Evolutionary conservation across 1,140 invertebrate species (phyloP).

Genomic region (Argopecten irradians): DNA sequence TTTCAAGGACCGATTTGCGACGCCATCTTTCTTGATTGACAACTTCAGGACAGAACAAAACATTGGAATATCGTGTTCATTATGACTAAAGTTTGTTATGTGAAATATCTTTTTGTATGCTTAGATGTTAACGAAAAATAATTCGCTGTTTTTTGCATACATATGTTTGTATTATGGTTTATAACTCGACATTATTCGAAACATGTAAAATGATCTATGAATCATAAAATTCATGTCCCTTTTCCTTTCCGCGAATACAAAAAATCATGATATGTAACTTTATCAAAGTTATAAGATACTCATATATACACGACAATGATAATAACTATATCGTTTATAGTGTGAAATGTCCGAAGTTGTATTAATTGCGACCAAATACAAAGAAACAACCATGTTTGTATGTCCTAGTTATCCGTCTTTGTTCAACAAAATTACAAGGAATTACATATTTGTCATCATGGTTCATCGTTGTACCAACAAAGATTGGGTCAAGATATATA

Average conservation of each 20-base stretch:
- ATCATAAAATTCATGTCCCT: neutral
- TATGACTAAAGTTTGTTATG: neutral
- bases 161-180: neutral
- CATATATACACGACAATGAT: too few relatives aligned
- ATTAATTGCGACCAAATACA: too few relatives aligned
- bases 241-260: neutral
- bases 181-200: neutral
- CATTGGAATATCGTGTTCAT: neutral
- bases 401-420: too few relatives aligned
- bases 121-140: neutral
- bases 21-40: slow-evolving; percentile 46
- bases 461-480: too few relatives aligned
- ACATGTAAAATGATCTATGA: neutral
- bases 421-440: too few relatives aligned
- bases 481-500: too few relatives aligned
- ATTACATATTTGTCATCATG: too few relatives aligned
- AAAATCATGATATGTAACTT: too few relatives aligned
- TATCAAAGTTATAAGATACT: too few relatives aligned
- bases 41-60: slow-evolving; percentile 33
- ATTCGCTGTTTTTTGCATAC: neutral
- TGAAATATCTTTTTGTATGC: neutral
- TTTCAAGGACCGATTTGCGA: slow-evolving; percentile 20
- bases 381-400: too few relatives aligned
- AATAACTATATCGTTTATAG: too few relatives aligned
- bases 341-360: too few relatives aligned